These are phyloP conservation scores for Chunga burmeisteri DNA, from an alignment of 2,113 vertebrate species.

Conservation along the genomic window DNA sequence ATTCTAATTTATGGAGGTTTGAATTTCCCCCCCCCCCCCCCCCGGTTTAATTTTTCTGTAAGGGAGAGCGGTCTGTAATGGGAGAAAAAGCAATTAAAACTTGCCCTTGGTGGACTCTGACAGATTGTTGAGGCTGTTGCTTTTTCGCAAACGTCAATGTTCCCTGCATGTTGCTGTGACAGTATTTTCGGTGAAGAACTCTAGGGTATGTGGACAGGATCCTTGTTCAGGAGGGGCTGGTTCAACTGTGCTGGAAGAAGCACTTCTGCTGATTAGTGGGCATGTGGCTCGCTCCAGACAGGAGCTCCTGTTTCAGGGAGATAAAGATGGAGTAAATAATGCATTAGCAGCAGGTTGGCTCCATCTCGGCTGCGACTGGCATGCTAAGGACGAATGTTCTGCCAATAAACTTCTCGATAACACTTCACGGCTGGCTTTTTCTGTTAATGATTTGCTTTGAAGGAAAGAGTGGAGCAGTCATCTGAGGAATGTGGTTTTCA, in stretches of 20 bases:
- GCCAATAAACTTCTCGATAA: neutral
- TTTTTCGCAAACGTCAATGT: neutral
- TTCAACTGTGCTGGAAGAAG: neutral
- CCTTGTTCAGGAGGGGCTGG: neutral
- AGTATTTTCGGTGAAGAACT: neutral
- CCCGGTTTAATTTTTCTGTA: neutral
- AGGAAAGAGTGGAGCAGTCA: neutral
- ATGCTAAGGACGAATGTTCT: neutral
- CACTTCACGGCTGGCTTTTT: constrained; percentile 22
- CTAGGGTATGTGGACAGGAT: neutral
- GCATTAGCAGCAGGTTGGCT: constrained; percentile 42
- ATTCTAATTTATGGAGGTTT: neutral
- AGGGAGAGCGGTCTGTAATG: neutral
- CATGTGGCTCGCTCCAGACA: constrained; percentile 11
- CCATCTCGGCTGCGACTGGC: constrained; percentile 31
- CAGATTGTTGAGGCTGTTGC: neutral
- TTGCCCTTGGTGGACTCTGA: neutral
- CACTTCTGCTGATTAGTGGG: constrained; percentile 22
- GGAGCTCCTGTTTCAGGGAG: constrained; percentile 29
- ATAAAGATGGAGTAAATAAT: constrained; percentile 36
- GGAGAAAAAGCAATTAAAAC: neutral
- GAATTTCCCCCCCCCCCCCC: neutral
- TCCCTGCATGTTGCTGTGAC: neutral
- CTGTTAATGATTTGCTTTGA: neutral
- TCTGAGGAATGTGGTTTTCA: constrained; percentile 6